Percentiles rank a stretch among this genome's conserved stretches.
phyloP scores from a whole-genome alignment of 1,140 invertebrate genomes.

The Diplogasteroides magnus region DNA sequence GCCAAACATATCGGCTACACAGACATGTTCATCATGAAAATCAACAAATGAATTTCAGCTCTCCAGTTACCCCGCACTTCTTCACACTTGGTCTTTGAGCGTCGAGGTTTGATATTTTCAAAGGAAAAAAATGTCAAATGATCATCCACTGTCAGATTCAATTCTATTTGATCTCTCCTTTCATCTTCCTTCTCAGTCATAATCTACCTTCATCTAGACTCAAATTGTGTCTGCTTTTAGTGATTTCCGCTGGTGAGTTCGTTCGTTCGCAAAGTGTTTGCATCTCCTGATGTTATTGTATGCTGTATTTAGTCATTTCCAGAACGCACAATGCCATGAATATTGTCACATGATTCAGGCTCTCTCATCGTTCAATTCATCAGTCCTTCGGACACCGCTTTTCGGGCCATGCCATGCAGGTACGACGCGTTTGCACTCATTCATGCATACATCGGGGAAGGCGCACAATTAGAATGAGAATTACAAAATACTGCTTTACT shows the following conservation, averaged over 20 bases:
- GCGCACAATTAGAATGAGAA: too few species aligned
- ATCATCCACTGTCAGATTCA: not conserved
- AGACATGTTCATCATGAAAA: not conserved
- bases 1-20: not conserved
- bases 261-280: too few species aligned
- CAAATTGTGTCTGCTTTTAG: too few species aligned
- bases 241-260: too few species aligned
- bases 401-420: not conserved
- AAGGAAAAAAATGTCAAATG: not conserved
- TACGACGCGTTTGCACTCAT: too few species aligned
- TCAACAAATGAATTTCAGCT: not conserved
- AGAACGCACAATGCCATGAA: too few species aligned
- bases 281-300: too few species aligned
- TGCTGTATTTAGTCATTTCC: too few species aligned
- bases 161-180: not conserved
- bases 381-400: not conserved
- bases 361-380: constrained; percentile 4
- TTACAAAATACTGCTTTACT: too few species aligned
- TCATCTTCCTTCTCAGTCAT: not conserved
- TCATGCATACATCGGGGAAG: too few species aligned
- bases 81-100: not conserved
- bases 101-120: not conserved
- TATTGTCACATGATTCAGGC: too few species aligned
- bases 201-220: too few species aligned
- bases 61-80: not conserved